phyloP scores from a whole-genome alignment of 2,888 invertebrate species.

The Allacma fusca region DNA sequence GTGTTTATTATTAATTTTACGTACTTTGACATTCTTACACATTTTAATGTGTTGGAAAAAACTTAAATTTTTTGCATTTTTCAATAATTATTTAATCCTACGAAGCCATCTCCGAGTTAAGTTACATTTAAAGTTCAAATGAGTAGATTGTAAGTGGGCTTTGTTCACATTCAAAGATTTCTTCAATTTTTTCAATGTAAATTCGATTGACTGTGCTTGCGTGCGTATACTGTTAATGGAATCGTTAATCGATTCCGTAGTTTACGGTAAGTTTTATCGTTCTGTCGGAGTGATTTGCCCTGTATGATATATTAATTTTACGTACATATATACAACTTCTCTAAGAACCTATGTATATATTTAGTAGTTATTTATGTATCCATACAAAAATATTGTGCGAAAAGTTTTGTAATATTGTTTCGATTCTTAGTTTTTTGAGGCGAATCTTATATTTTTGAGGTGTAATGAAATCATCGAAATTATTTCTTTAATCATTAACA shows the following conservation, averaged over 20 bases:
- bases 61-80: conserved; percentile 25
- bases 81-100: not conserved
- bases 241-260: not conserved
- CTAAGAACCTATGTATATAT: not conserved
- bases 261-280: not conserved
- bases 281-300: not conserved
- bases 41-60: not conserved
- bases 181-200: conserved; percentile 3
- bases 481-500: not conserved
- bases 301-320: not conserved
- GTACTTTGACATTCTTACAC: conserved; percentile 17
- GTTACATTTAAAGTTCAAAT: conserved; percentile 18
- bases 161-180: not conserved
- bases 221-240: not conserved
- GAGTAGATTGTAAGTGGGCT: conserved; percentile 15
- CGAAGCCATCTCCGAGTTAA: not conserved
- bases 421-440: conserved; percentile 5
- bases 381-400: not conserved
- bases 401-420: not conserved
- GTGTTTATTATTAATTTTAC: conserved; percentile 13
- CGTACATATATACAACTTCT: not conserved
- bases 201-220: not conserved
- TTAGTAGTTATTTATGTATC: not conserved
- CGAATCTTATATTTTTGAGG: conserved; percentile 11
- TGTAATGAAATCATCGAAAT: conserved; percentile 8